phyloP scores from a whole-genome alignment of 2,888 invertebrate genomes.

The Caenorhabditis sp. region DNA sequence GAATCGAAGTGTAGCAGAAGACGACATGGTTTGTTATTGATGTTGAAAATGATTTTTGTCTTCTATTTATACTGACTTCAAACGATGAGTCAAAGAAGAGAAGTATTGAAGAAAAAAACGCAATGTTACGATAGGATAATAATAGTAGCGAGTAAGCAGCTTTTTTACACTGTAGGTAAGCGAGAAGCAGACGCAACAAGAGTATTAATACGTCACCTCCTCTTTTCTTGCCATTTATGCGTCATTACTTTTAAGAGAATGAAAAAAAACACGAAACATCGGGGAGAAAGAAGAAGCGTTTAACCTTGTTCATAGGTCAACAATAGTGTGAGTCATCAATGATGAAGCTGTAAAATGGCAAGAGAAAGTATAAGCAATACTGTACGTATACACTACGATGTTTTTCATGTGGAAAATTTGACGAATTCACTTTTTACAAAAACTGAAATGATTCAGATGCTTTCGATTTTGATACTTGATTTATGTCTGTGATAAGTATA shows the following conservation, averaged over 20 bases:
- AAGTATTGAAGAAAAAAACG: background rate
- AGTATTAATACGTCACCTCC: slow-evolving; percentile 1
- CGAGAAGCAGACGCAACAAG: background rate
- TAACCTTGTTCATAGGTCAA: background rate
- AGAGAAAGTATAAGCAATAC: background rate
- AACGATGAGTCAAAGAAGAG: slow-evolving; percentile 10
- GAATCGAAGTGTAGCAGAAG: slow-evolving; percentile 18
- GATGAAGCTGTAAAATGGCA: background rate
- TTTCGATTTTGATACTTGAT: no score
- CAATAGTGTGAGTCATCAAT: background rate
- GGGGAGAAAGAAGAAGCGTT: background rate
- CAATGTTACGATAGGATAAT: slow-evolving; percentile 18
- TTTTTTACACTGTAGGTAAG: slow-evolving; percentile 5
- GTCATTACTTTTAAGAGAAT: background rate
- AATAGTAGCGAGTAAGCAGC: slow-evolving; percentile 2
- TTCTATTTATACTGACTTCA: slow-evolving; percentile 8
- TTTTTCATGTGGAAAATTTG: no score
- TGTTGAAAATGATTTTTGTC: slow-evolving; percentile 1
- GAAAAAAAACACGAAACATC: background rate
- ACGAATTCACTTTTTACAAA: no score
- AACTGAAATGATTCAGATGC: no score
- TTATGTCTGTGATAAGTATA: no score
- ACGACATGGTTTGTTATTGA: slow-evolving; percentile 2
- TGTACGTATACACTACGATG: no score
- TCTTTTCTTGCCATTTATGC: background rate